A percentile compares a stretch with the other conserved stretches of the same genome.
Conservation (phyloP, 2,888 invertebrate species). For the Lasioglossum leucozonium region DNA sequence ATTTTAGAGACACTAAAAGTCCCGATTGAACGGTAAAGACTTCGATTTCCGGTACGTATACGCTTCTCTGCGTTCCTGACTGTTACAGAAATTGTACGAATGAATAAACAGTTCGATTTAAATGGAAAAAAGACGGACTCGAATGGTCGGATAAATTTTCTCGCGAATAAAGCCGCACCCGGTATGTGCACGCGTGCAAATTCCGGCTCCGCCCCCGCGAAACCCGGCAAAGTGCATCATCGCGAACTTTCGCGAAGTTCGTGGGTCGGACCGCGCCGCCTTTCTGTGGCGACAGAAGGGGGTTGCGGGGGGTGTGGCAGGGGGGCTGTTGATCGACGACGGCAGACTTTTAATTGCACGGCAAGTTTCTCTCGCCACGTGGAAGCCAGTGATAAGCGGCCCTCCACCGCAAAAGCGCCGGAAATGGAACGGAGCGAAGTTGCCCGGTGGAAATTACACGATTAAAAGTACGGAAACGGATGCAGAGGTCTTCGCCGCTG, state of each 20-base stretch:
- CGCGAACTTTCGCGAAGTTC: constrained; percentile 53
- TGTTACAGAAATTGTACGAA: no score
- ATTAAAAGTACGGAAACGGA: constrained; percentile 68
- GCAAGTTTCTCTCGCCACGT: constrained; percentile 64
- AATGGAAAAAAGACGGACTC: no score
- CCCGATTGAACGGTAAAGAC: background rate
- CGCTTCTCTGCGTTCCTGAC: no score
- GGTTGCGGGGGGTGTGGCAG: constrained; percentile 27
- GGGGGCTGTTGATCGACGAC: constrained; percentile 68
- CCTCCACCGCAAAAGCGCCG: constrained; percentile 23
- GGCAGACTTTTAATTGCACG: constrained; percentile 81
- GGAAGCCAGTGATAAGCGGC: constrained; percentile 69
- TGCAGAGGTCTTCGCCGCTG: constrained; percentile 45
- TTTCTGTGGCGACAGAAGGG: constrained; percentile 63
- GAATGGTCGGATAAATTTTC: no score
- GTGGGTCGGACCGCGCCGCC: constrained; percentile 49
- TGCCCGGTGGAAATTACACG: constrained; percentile 69
- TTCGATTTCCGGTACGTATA: no score
- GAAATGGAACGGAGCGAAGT: constrained; percentile 62
- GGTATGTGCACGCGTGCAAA: constrained; percentile 5
- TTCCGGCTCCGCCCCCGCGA: constrained; percentile 35
- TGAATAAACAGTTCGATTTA: no score
- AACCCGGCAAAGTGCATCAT: constrained; percentile 37
- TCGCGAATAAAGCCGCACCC: background rate
- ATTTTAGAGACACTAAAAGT: background rate